A percentile compares a stretch with the other conserved stretches of the same genome.
Evolutionary conservation across 2,797 vertebrate species (phyloP).

Genomic region (Sebastes melanostomus): DNA sequence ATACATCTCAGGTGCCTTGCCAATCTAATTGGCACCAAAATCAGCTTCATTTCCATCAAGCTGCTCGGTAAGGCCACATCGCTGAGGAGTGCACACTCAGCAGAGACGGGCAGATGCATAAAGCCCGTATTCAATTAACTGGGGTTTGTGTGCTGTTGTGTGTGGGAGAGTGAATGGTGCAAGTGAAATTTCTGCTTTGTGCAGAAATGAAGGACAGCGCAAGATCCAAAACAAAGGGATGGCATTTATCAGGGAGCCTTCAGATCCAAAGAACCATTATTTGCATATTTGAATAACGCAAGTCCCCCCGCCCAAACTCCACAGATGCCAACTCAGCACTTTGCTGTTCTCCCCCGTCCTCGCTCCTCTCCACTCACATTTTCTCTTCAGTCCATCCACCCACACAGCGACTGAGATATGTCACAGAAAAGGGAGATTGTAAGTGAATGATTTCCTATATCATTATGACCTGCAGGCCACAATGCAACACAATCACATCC

Average conservation of each 20-base stretch:
- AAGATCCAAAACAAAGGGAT: constrained; percentile 33
- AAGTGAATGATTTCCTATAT: background rate
- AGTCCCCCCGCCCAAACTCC: background rate
- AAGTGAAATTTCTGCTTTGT: constrained; percentile 13
- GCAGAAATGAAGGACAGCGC: constrained; percentile 26
- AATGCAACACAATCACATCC: background rate
- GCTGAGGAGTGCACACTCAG: constrained; percentile 63
- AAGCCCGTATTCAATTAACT: constrained; percentile 39
- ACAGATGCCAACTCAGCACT: constrained; percentile 37
- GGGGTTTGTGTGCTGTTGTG: constrained; percentile 20
- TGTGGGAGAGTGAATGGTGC: constrained; percentile 1
- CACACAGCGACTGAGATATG: background rate
- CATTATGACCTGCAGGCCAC: background rate
- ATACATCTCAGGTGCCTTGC: constrained; percentile 62
- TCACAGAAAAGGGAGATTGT: background rate
- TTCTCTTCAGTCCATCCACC: constrained; percentile 28
- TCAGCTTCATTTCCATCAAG: constrained; percentile 64
- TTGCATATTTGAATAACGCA: constrained; percentile 58
- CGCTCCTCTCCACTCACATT: constrained; percentile 8
- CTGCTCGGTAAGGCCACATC: constrained; percentile 37
- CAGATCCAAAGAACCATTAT: constrained; percentile 8
- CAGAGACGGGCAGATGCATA: constrained; percentile 44
- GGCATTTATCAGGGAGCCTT: constrained; percentile 36
- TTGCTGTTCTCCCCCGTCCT: constrained; percentile 9
- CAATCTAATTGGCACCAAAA: constrained; percentile 68